phyloP scores from a whole-genome alignment of 2,113 vertebrate genomes.

The Ariopsis seemanni region DNA sequence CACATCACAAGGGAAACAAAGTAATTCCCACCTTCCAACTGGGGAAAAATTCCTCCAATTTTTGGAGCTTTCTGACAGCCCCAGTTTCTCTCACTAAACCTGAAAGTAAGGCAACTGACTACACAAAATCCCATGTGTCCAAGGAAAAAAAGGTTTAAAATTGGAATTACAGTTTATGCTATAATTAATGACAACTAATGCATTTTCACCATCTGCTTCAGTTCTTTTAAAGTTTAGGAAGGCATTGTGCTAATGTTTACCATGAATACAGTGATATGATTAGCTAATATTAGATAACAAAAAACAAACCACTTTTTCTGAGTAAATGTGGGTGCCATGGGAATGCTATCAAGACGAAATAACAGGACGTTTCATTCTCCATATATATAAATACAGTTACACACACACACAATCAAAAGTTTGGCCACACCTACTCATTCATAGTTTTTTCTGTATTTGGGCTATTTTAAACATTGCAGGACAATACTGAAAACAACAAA shows the following conservation, averaged over 20 bases:
- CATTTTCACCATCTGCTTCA: neutral
- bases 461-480: too few relatives aligned
- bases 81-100: neutral
- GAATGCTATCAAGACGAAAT: neutral
- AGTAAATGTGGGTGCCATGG: neutral
- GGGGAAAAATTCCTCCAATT: neutral
- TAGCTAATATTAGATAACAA: neutral
- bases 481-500: too few relatives aligned
- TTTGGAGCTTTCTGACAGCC: neutral
- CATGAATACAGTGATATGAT: neutral
- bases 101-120: neutral
- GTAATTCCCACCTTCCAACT: neutral
- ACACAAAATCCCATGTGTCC: neutral
- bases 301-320: neutral
- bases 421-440: too few relatives aligned
- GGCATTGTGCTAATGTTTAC: neutral
- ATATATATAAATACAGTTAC: neutral
- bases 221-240: neutral
- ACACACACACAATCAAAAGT: too few relatives aligned
- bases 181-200: neutral
- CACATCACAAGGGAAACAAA: neutral
- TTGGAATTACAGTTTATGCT: neutral
- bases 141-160: neutral
- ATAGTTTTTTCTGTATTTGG: too few relatives aligned
- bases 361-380: neutral